phyloP scores from a whole-genome alignment of 2,797 vertebrate genomes.

The Parotocinclus haroldoi region DNA sequence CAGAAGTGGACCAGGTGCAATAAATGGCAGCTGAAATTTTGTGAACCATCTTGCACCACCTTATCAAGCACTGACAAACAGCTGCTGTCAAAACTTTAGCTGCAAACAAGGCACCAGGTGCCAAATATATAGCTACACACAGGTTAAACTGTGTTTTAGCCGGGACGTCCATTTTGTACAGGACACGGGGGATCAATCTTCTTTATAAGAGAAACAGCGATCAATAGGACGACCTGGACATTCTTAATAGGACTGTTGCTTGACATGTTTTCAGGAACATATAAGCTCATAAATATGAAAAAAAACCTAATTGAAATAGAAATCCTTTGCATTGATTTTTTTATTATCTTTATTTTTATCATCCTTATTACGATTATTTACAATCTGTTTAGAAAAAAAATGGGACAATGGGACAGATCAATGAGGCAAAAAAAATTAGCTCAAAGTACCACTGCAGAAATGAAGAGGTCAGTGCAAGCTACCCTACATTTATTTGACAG shows the following conservation, averaged over 20 bases:
- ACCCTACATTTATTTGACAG: no score
- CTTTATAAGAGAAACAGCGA: slow-evolving; percentile 50
- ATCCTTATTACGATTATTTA: no score
- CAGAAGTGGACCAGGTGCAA: slow-evolving; percentile 29
- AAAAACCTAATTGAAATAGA: not conserved
- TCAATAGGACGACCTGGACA: slow-evolving; percentile 10
- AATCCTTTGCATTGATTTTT: no score
- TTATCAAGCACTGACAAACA: slow-evolving; percentile 62
- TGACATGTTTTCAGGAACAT: not conserved
- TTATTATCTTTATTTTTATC: no score
- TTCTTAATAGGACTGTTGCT: not conserved
- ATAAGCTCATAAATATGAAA: not conserved
- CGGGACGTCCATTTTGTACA: slow-evolving; percentile 51
- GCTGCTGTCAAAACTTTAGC: slow-evolving; percentile 63
- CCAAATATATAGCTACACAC: slow-evolving; percentile 54
- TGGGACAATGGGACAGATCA: no score
- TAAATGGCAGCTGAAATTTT: slow-evolving; percentile 47
- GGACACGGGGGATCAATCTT: slow-evolving; percentile 59
- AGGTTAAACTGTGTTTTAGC: slow-evolving; percentile 62
- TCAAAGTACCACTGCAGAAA: no score
- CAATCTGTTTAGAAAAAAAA: no score
- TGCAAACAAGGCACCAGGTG: slow-evolving; percentile 46
- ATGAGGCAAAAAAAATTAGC: no score
- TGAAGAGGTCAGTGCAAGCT: no score
- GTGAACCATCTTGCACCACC: slow-evolving; percentile 13